Evolutionary conservation across 2,113 vertebrate genomes (phyloP), one percentile per base, ranked within the genome.

Genomic region (Promerops cafer): DNA sequence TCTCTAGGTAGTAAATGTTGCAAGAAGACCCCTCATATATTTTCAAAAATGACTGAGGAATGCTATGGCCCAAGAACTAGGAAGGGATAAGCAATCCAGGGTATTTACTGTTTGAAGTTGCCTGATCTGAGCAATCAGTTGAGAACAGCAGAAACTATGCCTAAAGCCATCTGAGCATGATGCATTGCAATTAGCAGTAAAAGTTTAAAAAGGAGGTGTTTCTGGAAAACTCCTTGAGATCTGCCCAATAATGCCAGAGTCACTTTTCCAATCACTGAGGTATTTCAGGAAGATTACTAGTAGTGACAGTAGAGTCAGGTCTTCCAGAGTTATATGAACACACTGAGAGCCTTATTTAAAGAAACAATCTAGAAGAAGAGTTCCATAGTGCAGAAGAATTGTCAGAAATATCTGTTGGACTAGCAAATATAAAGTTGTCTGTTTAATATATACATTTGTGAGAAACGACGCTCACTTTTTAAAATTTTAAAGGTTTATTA

Each of bases 141-240:
- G 63, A 64, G 59, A 83, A 24, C 53, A 87, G 49, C 44, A 93
- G 7, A 40, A 59, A 59, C 10, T 15, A 28, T 56, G 16, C 21
- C 27, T 47, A 56, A 60, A 72, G 16, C 7, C 52, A 52, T 23
- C 22, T 20, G 81, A 87, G 47, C 2, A 31, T 12, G 27, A 65
- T 52, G 9, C n/a, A 68, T 27, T 74, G 31, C 22, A 69, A 49
- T 52, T 69, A 91, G 10, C 22, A 21, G 5, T 47, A 60, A 59
- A 88, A 59, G 35, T 26, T 7, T 64, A 56, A 47, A 69, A 85
- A 52, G 37, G 0, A 42, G 3, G 3, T 42, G 28, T 0, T 61
- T 82, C 54, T 49, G 5, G 31, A 53, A 89, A 76, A 30, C 30
- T 83, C 16, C 11, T 13, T 56, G 30, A 90, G 27, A 65, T 74